A percentile compares a stretch with the other conserved stretches of the same genome.
Conservation (phyloP, 2,888 invertebrate species). For the Hemistola chrysoprasaria region DNA sequence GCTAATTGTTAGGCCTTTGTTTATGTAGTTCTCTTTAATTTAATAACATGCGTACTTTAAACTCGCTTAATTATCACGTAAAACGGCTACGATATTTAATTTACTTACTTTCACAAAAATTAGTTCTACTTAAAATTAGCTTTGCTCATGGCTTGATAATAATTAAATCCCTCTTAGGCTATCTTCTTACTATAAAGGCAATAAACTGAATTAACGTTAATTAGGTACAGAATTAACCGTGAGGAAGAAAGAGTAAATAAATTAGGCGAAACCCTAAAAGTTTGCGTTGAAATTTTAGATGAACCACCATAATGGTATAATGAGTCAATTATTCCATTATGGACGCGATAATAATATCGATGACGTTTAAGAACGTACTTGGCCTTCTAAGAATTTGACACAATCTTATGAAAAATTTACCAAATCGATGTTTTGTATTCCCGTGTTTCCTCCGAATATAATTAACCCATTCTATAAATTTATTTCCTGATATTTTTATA, state of each 20-base stretch:
- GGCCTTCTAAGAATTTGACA: too few species aligned
- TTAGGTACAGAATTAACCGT: neutral
- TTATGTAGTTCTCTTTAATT: too few species aligned
- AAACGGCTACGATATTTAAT: neutral
- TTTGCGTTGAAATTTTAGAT: conserved; percentile 11
- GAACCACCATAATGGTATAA: conserved; percentile 2
- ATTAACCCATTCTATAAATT: too few species aligned
- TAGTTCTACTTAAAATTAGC: neutral
- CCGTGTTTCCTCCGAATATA: too few species aligned
- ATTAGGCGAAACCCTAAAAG: conserved; percentile 2
- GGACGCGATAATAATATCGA: conserved; percentile 6
- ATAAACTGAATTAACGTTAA: conserved; percentile 3
- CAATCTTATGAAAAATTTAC: too few species aligned
- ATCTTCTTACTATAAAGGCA: neutral
- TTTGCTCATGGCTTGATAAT: neutral
- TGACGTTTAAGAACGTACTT: too few species aligned
- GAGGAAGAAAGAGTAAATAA: conserved; percentile 1
- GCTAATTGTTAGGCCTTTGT: too few species aligned
- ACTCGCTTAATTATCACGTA: neutral
- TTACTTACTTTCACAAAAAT: neutral
- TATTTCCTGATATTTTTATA: too few species aligned
- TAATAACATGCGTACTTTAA: too few species aligned
- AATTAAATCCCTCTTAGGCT: neutral
- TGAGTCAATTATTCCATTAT: conserved; percentile 18
- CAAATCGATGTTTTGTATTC: too few species aligned